Evolutionary conservation across 2,888 invertebrate species (phyloP).

Genomic region (Agonopterix alstromeriana): DNA sequence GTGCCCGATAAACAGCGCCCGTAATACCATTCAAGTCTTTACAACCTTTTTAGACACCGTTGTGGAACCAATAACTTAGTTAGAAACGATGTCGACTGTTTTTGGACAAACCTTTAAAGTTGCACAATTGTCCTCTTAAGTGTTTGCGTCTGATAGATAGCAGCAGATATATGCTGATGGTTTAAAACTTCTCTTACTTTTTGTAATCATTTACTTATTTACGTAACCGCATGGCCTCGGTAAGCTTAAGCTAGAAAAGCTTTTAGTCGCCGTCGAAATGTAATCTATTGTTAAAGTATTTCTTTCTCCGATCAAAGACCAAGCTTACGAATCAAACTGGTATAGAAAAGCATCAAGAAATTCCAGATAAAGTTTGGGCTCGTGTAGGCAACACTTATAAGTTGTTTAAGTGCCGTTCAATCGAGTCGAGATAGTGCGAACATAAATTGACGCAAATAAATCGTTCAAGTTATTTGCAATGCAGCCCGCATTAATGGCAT

Average conservation of each 20-base stretch:
- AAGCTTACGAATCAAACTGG: too few relatives aligned
- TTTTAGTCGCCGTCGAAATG: slow-evolving; percentile 14
- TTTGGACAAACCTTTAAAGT: slow-evolving; percentile 45
- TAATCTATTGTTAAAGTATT: slow-evolving; percentile 1
- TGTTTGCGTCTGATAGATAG: slow-evolving; percentile 48
- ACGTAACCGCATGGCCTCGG: too few relatives aligned
- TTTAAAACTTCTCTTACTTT: background rate
- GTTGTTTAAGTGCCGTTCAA: too few relatives aligned
- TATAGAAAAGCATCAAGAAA: too few relatives aligned
- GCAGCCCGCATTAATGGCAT: background rate
- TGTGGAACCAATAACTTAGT: slow-evolving; percentile 36
- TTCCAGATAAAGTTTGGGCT: too few relatives aligned
- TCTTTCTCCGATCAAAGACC: too few relatives aligned
- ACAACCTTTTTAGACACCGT: slow-evolving; percentile 38
- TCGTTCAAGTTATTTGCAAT: slow-evolving; percentile 11
- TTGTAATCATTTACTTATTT: too few relatives aligned
- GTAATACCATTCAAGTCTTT: slow-evolving; percentile 42
- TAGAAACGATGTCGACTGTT: slow-evolving; percentile 37
- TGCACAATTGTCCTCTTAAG: slow-evolving; percentile 52
- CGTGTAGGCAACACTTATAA: too few relatives aligned
- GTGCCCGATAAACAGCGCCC: slow-evolving; percentile 41
- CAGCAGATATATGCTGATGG: slow-evolving; percentile 25
- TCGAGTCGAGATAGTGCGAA: background rate
- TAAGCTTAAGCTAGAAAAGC: too few relatives aligned
- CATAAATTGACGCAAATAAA: slow-evolving; percentile 4